phyloP scores from a whole-genome alignment of 2,888 invertebrate species.

The Aethes cnicana region DNA sequence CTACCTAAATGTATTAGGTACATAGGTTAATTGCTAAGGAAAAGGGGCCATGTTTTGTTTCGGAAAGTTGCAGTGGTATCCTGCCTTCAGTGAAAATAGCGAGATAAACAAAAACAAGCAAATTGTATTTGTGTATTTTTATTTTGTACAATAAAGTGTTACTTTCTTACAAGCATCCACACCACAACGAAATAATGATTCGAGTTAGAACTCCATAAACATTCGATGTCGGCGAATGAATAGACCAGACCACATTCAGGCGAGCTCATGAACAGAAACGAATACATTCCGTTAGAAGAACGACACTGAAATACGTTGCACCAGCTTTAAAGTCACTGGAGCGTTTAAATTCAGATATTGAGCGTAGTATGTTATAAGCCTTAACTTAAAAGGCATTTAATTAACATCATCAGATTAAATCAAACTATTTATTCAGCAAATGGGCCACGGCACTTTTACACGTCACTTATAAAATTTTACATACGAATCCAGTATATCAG shows the following conservation, averaged over 20 bases:
- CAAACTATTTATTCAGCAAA: no score
- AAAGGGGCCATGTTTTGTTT: no score
- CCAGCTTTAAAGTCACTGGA: conserved; percentile 6
- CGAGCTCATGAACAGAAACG: conserved; percentile 74
- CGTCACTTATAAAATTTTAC: no score
- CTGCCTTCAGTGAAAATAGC: neutral
- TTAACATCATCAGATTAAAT: no score
- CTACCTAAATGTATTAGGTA: no score
- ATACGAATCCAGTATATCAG: no score
- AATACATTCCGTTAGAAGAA: conserved; percentile 69
- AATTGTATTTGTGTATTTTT: no score
- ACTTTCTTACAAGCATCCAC: neutral
- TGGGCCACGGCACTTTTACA: no score
- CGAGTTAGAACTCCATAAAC: conserved; percentile 72
- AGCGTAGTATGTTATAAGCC: neutral
- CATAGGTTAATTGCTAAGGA: no score
- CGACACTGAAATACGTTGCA: conserved; percentile 68
- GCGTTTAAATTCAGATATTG: neutral
- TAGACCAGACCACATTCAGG: conserved; percentile 72
- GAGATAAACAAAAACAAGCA: neutral
- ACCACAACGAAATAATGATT: conserved; percentile 62
- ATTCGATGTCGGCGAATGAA: conserved; percentile 68
- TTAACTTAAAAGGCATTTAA: no score
- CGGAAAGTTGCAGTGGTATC: no score
- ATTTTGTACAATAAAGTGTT: no score